Conservation (phyloP, 2,888 invertebrate genomes). For the Eucriotettix oculatus region DNA sequence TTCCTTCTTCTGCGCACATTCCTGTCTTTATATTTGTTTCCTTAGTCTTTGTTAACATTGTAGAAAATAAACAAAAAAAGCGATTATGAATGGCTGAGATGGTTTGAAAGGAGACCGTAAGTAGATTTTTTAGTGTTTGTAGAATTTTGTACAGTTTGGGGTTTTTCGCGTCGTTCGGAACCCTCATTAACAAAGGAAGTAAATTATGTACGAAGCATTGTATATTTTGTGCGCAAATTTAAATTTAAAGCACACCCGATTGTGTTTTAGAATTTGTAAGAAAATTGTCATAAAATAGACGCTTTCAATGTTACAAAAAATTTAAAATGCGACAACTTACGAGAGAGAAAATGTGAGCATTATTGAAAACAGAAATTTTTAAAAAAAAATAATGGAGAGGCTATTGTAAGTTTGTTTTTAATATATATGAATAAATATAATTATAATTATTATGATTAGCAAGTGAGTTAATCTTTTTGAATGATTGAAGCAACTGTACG, state of each 20-base stretch:
- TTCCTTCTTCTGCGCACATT: conserved; percentile 8
- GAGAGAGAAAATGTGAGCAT: background rate
- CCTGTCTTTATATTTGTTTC: conserved; percentile 7
- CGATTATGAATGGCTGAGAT: conserved; percentile 3
- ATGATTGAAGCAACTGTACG: conserved; percentile 3
- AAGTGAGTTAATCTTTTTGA: background rate
- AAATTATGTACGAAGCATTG: conserved; percentile 8
- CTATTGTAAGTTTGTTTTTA: conserved; percentile 8
- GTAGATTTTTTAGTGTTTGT: conserved; percentile 24
- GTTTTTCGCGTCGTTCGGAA: conserved; percentile 1
- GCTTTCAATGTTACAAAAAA: conserved; percentile 13
- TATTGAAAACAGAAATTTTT: background rate
- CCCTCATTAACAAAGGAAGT: conserved; percentile 2
- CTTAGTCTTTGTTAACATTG: background rate
- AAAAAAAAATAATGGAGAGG: conserved; percentile 4
- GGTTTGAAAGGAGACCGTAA: conserved; percentile 8
- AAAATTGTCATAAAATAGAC: conserved; percentile 12
- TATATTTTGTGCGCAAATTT: conserved; percentile 10
- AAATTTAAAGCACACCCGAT: conserved; percentile 5
- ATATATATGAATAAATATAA: conserved; percentile 8
- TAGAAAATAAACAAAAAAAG: background rate
- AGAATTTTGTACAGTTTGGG: conserved; percentile 26
- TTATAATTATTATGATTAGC: conserved; percentile 1
- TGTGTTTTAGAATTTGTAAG: conserved; percentile 13
- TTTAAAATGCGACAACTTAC: background rate